Evolutionary conservation across 2,113 vertebrate genomes (phyloP).

Genomic region (Gobio gobio): DNA sequence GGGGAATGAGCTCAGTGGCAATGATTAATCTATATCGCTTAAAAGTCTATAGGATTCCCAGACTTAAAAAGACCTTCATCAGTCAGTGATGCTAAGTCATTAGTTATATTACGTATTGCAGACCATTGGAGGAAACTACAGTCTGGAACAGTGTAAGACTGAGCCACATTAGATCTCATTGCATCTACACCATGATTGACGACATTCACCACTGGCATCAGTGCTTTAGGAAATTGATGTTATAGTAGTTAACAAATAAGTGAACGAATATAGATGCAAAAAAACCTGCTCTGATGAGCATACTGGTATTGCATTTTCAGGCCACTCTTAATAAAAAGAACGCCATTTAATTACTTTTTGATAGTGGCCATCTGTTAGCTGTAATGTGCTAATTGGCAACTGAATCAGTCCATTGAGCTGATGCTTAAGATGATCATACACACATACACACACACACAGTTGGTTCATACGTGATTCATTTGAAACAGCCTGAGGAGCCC

Average conservation of each 20-base stretch:
- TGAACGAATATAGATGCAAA: neutral
- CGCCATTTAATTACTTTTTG: slow-evolving; percentile 21
- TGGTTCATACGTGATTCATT: slow-evolving; percentile 1
- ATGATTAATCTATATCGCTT: neutral
- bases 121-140: neutral
- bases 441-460: neutral
- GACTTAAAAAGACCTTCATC: slow-evolving; percentile 1
- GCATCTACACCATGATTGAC: neutral
- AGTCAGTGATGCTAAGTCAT: neutral
- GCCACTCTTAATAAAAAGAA: slow-evolving; percentile 17
- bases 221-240: slow-evolving; percentile 5
- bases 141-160: no score
- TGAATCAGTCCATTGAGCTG: slow-evolving; percentile 25
- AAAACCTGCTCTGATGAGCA: neutral
- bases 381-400: slow-evolving; percentile 41
- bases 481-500: slow-evolving; percentile 7
- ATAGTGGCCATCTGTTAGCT: slow-evolving; percentile 44
- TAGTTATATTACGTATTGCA: neutral
- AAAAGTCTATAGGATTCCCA: neutral
- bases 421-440: slow-evolving; percentile 18
- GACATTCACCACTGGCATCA: neutral
- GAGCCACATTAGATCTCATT: neutral
- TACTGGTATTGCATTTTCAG: slow-evolving; percentile 7
- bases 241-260: slow-evolving; percentile 26
- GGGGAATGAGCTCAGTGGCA: neutral